phyloP scores from a whole-genome alignment of 2,888 invertebrate species.

The Ophonus ardosiacus region DNA sequence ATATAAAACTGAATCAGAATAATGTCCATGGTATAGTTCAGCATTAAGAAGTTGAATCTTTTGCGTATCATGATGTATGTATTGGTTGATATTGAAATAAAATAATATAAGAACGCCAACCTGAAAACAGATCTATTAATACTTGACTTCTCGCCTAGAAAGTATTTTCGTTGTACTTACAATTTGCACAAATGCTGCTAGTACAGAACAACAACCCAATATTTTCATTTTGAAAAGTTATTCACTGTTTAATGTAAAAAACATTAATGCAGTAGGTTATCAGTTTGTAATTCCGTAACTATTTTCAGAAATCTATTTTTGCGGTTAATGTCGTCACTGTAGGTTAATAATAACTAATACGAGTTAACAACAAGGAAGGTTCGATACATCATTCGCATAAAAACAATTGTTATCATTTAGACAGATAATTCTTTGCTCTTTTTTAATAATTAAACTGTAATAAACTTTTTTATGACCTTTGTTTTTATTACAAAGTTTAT shows the following conservation, averaged over 20 bases:
- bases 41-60: background rate
- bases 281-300: no score
- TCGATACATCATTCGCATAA: background rate
- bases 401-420: background rate
- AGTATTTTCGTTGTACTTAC: background rate
- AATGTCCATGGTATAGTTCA: background rate
- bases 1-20: background rate
- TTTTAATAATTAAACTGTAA: background rate
- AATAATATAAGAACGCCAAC: background rate
- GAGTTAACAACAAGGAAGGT: no score
- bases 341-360: background rate
- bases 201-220: background rate
- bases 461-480: background rate
- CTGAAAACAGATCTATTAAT: background rate
- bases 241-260: background rate
- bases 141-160: no score
- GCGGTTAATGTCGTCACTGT: background rate
- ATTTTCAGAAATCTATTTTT: background rate
- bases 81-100: background rate
- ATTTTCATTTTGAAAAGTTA: background rate
- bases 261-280: background rate
- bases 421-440: background rate
- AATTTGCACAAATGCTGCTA: background rate
- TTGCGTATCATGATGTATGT: background rate
- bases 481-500: background rate